phyloP scores from a whole-genome alignment of 2,113 vertebrate genomes.

The Empidonax traillii region DNA sequence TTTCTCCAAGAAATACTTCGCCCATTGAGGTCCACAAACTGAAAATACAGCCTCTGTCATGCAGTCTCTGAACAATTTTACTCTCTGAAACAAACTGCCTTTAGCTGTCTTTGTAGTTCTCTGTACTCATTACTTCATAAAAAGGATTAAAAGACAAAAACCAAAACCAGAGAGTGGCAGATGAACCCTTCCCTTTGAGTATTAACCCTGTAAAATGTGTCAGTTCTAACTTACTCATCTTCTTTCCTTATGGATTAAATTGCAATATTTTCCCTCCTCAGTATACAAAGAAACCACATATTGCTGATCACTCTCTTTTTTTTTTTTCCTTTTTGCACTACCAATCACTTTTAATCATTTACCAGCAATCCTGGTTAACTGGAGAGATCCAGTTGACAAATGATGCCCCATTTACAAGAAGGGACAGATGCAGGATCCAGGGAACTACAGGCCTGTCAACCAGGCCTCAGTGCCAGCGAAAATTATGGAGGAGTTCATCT shows the following conservation, averaged over 20 bases:
- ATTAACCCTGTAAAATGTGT: background rate
- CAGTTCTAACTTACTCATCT: background rate
- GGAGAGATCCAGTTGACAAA: background rate
- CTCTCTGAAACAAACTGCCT: background rate
- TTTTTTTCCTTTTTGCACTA: background rate
- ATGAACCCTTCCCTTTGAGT: background rate
- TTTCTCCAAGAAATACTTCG: background rate
- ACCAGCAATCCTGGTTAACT: background rate
- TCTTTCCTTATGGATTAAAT: background rate
- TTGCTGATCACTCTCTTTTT: background rate
- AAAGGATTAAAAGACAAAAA: conserved; percentile 17
- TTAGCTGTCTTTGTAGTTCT: background rate
- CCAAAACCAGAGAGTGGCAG: background rate
- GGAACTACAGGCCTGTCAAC: background rate
- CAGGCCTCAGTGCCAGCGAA: background rate
- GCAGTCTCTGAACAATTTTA: background rate
- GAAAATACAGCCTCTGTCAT: background rate
- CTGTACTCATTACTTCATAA: background rate
- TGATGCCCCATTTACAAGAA: background rate
- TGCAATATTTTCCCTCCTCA: background rate
- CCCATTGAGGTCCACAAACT: background rate
- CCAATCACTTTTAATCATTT: background rate
- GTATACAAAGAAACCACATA: background rate
- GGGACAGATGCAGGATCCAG: background rate
- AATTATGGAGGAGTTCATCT: background rate